Evolutionary conservation across 2,797 vertebrate species (phyloP), one percentile per base, ranked within the genome.

Genomic region (Hozukius guyotensis): DNA sequence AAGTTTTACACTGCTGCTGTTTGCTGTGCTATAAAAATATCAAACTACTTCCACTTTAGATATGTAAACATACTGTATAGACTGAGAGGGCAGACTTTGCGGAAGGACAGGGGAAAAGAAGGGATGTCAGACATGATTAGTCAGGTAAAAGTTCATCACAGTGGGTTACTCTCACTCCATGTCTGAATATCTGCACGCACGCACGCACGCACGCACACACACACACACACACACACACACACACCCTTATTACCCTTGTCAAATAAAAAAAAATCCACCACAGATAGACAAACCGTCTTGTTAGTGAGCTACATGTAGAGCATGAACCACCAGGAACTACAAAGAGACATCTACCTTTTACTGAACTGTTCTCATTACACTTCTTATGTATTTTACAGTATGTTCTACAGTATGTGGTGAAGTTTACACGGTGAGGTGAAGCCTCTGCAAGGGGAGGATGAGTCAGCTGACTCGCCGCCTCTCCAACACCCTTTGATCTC

Each of bases 71-170:
- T 49, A 42, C 38, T 42, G 38, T 42, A 42, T 46, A 46, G 14
- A 46, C 14, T 18, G 1, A 46, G 42, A 46, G 42, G 42, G 4
- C 5, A 11, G 29, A 34, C 24, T 56, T 13, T 67, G 31, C 14
- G 14, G n/a, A 75, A 81, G 71, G 63, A 61, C 20, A 60, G 46
- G 2, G 14, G n/a, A 13, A 1, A 57, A 42, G 9, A 18, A 24
- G 29, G 14, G 11, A 56, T 36, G 75, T 75, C 78, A n/a, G 57
- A 38, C 57, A 12, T 32, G 27, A 70, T 76, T 49, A 1, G 34
- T 77, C 72, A 65, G 9, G 27, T 75, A 22, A 66, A 85, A 67
- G 72, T 69, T 81, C 67, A 72, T 77, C 59, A 57, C 79, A 70
- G 65, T 52, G 53, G 63, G 53, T 24, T 10, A 8, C 22, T 46